Base-by-base conservation (phyloP, 2,888 invertebrate species). In the Noctua comes region DNA sequence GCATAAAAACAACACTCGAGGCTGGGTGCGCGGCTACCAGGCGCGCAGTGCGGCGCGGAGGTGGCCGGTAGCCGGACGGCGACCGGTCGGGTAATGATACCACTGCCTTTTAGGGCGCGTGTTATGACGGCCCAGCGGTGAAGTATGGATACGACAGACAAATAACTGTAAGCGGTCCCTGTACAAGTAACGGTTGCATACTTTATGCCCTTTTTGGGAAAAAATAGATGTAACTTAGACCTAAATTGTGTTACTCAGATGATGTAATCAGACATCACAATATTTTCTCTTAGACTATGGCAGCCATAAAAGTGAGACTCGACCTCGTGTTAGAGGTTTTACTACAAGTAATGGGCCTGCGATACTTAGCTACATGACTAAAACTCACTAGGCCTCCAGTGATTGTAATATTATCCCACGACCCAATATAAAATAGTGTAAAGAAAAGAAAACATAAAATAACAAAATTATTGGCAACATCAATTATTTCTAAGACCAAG, bases 21-120 rank as follows among this genome's bases (percentile, higher is more conserved):
- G 88, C 88, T 90, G 90, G 87, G 88, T 89, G 90, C 91, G 91
- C 89, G 86, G 91, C 91, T 95, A 96, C 96, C 94, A 96, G 96
- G 96, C 91, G 90, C 86, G 84, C 94, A 96, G 94, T 83, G 90
- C 88, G 81, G 90, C 89, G 91, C 87, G 92, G 94, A 93, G 94
- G 95, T 94, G 93, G 93, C 86, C 93, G 91, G 93, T 93, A 93
- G 94, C 93, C 89, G 93, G 94, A 95, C 94, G 95, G 95, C 89
- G 94, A 94, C 95, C 94, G 95, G 95, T 94, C 94, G 90, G 87
- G 94, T 96, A 96, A 96, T 96, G 96, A 95, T 94, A 96, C 95
- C 92, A 94, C 91, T 93, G 91, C 96, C 96, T 96, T 97, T 93
- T 96, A 96, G 93, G 96, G 96, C 95, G 88, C 92, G 89, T 93